These are phyloP conservation scores for Dicycla oo DNA, from an alignment of 2,888 invertebrate species.

Conservation along the genomic window DNA sequence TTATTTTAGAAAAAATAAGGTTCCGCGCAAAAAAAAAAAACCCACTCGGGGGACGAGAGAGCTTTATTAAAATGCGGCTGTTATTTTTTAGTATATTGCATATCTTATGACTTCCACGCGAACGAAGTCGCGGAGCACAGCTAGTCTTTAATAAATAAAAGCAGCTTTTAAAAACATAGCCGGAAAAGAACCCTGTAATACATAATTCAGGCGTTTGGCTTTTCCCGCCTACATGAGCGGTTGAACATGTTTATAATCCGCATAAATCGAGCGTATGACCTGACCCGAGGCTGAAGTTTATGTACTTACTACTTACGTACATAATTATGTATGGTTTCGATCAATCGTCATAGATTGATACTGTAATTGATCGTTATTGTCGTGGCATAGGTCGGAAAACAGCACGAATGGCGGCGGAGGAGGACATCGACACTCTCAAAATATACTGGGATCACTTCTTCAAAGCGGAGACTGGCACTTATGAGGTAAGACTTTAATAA, in stretches of 20 bases:
- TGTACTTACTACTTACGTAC: not conserved
- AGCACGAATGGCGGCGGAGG: constrained; percentile 79
- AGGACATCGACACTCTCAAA: constrained; percentile 82
- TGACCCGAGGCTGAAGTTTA: not conserved
- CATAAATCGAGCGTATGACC: constrained; percentile 25
- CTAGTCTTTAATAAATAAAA: too few relatives aligned
- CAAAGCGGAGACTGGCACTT: constrained; percentile 91
- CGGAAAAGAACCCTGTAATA: not conserved
- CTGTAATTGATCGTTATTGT: constrained; percentile 41
- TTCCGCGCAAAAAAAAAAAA: too few relatives aligned
- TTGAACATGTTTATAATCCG: constrained; percentile 13
- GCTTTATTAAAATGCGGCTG: too few relatives aligned
- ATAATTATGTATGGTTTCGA: constrained; percentile 1
- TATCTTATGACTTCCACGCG: too few relatives aligned
- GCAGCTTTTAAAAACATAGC: not conserved
- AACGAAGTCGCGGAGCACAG: too few relatives aligned
- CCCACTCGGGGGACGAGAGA: too few relatives aligned
- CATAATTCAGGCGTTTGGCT: too few relatives aligned
- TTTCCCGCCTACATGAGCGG: not conserved
- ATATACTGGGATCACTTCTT: constrained; percentile 92
- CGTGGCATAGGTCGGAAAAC: constrained; percentile 71
- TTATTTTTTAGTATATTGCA: too few relatives aligned
- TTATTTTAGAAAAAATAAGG: too few relatives aligned
- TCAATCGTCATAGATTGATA: constrained; percentile 21
- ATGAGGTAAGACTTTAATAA: constrained; percentile 86